Evolutionary conservation across 2,797 vertebrate genomes (phyloP).

Genomic region (Mormyrus hasselquistii): DNA sequence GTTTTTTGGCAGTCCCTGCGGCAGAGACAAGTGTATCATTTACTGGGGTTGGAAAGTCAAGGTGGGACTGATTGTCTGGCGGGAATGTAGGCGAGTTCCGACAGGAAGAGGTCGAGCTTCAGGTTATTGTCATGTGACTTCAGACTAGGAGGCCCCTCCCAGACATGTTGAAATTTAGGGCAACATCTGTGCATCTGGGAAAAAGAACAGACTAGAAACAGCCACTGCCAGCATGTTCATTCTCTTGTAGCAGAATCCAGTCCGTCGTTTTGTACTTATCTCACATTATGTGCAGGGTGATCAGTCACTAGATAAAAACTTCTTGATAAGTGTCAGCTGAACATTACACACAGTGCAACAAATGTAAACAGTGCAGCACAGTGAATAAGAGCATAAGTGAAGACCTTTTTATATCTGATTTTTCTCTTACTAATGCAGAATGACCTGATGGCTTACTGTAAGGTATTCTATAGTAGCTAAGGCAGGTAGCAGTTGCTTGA

Average conservation of each 20-base stretch:
- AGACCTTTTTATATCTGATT: not conserved
- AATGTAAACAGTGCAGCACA: not conserved
- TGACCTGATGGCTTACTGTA: not conserved
- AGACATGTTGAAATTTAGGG: conserved; percentile 5
- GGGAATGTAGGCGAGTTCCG: not conserved
- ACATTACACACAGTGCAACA: not conserved
- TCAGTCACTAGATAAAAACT: not conserved
- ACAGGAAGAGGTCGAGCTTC: conserved; percentile 4
- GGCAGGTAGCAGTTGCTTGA: not conserved
- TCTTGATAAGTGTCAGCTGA: not conserved
- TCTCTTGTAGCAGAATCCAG: not conserved
- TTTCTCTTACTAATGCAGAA: not conserved
- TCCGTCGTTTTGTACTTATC: not conserved
- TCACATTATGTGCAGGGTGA: not conserved
- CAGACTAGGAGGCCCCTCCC: not conserved
- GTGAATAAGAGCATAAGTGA: not conserved
- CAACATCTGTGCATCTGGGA: not conserved
- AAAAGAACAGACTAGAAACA: not conserved
- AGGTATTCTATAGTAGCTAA: not conserved
- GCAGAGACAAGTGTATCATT: conserved; percentile 5
- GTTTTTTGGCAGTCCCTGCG: not conserved
- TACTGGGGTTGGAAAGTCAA: not conserved
- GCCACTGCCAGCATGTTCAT: not conserved
- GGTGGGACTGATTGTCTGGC: not conserved
- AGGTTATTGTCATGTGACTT: not conserved